phyloP scores from a whole-genome alignment of 2,888 invertebrate species.

The Epiblema foenella region DNA sequence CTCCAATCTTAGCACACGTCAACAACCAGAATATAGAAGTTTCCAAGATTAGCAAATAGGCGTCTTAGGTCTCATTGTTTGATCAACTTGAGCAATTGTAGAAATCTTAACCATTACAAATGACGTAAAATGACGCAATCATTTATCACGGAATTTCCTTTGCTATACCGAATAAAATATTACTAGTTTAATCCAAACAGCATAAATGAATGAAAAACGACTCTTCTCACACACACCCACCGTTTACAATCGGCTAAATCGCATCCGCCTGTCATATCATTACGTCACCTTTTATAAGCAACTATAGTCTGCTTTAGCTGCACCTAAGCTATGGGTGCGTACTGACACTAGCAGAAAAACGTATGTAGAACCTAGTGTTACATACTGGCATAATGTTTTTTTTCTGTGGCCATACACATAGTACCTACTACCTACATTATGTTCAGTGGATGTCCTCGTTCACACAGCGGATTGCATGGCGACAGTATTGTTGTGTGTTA shows the following conservation, averaged over 20 bases:
- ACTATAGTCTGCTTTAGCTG: conserved; percentile 43
- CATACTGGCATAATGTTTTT: background rate
- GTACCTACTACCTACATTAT: background rate
- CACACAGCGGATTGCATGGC: conserved; percentile 40
- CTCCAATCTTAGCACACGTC: no score
- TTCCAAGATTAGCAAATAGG: no score
- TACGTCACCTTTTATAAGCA: conserved; percentile 44
- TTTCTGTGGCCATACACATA: background rate
- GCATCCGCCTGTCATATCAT: conserved; percentile 34
- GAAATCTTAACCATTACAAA: no score
- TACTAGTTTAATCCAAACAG: conserved; percentile 1
- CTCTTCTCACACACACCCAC: conserved; percentile 43
- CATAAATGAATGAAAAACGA: conserved; percentile 1
- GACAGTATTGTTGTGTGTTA: conserved; percentile 38
- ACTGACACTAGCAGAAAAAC: background rate
- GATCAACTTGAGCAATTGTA: no score
- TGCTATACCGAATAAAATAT: background rate
- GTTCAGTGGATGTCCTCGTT: conserved; percentile 43
- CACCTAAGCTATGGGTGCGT: conserved; percentile 26
- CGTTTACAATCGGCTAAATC: conserved; percentile 22
- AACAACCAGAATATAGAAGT: no score
- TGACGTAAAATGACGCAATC: no score
- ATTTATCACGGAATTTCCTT: no score
- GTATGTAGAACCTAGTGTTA: background rate
- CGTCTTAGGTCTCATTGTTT: no score